A percentile compares a stretch with the other conserved stretches of the same genome.
These are phyloP conservation scores for Palythoa heliodiscus DNA, from an alignment of 92 coral and sea anemone genomes.

Conservation along the genomic window DNA sequence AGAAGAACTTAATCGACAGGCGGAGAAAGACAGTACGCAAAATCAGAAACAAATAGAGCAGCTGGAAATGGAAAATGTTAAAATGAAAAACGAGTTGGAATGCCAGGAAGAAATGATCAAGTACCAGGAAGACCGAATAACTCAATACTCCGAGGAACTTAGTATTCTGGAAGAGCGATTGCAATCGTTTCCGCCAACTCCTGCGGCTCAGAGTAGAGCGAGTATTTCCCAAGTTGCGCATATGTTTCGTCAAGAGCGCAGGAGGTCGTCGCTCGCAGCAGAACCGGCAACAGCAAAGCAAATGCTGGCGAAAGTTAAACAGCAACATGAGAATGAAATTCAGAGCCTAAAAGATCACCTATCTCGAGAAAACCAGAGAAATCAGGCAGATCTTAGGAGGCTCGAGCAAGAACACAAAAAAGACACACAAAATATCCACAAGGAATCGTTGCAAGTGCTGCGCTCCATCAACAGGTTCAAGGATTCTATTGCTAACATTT, in stretches of 20 bases:
- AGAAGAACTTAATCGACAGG: conserved; percentile 65
- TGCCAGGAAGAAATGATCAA: conserved; percentile 97
- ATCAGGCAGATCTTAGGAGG: conserved; percentile 83
- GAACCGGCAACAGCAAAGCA: conserved; percentile 93
- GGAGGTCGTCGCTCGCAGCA: conserved; percentile 62
- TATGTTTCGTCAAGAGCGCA: conserved; percentile 63
- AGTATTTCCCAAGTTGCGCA: conserved; percentile 67
- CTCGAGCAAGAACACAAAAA: conserved; percentile 83
- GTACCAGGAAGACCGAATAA: conserved; percentile 87
- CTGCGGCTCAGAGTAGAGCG: conserved; percentile 84
- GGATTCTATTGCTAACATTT: conserved; percentile 78
- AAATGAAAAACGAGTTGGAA: conserved; percentile 75
- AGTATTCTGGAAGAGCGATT: conserved; percentile 70
- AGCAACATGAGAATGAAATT: conserved; percentile 88
- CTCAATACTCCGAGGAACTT: conserved; percentile 87
- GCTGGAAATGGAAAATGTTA: conserved; percentile 66
- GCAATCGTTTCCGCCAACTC: conserved; percentile 62
- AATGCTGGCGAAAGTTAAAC: conserved; percentile 89
- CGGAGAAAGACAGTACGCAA: conserved; percentile 66
- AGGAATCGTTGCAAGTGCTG: conserved; percentile 78
- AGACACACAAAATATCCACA: conserved; percentile 86
- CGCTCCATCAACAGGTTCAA: conserved; percentile 95
- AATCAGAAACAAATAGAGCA: conserved; percentile 61
- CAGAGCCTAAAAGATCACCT: conserved; percentile 79
- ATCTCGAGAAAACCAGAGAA: conserved; percentile 77